These are phyloP conservation scores for Pomacea maculata DNA, from an alignment of 1,140 invertebrate species.

Conservation along the genomic window DNA sequence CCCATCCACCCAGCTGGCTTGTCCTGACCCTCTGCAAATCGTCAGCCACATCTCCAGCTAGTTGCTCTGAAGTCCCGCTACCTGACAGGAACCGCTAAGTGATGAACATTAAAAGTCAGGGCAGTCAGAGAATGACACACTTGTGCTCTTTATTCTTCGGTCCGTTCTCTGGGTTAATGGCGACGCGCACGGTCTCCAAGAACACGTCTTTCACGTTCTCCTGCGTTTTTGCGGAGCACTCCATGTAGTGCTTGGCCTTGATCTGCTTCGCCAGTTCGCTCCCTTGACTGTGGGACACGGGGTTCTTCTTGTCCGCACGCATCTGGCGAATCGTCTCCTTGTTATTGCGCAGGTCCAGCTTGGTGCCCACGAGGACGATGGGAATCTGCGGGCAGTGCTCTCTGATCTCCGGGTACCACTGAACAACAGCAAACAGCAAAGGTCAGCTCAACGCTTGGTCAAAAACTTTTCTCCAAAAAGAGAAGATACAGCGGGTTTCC, in stretches of 20 bases:
- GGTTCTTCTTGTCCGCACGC: conserved; percentile 85
- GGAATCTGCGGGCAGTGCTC: conserved; percentile 91
- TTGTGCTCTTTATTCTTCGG: conserved; percentile 1
- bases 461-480: background rate
- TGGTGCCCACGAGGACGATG: conserved; percentile 79
- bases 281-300: conserved; percentile 80
- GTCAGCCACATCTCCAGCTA: no score
- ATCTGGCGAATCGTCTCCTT: conserved; percentile 80
- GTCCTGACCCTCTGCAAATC: no score
- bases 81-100: background rate
- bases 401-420: conserved; percentile 86
- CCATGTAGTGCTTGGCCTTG: conserved; percentile 88
- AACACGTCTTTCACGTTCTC: conserved; percentile 92
- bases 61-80: background rate
- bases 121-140: conserved; percentile 7
- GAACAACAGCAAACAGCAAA: conserved; percentile 2
- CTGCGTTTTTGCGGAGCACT: conserved; percentile 92
- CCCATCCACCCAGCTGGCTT: no score
- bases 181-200: conserved; percentile 83
- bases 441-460: background rate
- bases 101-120: background rate
- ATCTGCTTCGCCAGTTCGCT: conserved; percentile 73
- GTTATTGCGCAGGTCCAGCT: conserved; percentile 64
- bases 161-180: conserved; percentile 64
- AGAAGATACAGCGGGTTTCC: background rate